phyloP scores from a whole-genome alignment of 2,113 vertebrate species.

The Cairina moschata region DNA sequence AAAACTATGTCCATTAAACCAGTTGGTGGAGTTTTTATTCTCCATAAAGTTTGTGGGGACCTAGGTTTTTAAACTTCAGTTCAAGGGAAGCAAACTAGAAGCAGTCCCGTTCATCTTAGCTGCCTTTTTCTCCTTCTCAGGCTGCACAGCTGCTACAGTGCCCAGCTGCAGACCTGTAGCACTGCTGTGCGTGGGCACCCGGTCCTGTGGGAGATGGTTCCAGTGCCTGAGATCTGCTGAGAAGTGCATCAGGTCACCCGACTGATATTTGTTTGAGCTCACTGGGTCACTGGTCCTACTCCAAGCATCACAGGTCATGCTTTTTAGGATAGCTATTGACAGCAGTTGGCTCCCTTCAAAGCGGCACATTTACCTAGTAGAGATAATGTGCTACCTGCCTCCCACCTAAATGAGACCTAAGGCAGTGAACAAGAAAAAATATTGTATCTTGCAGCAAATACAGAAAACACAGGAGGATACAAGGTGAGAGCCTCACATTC shows the following conservation, averaged over 20 bases:
- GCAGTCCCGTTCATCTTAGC: background rate
- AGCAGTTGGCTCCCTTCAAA: background rate
- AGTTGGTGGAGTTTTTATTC: background rate
- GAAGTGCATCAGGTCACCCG: background rate
- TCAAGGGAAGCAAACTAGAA: background rate
- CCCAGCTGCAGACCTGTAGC: background rate
- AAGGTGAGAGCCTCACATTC: background rate
- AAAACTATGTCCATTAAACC: background rate
- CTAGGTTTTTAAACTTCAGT: background rate
- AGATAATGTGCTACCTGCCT: background rate
- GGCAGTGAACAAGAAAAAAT: background rate
- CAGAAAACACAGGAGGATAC: background rate
- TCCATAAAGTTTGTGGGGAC: background rate
- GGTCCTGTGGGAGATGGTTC: background rate
- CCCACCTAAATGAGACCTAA: background rate
- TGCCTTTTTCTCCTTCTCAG: background rate
- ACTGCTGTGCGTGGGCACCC: background rate
- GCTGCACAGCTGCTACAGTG: background rate
- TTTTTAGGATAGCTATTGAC: background rate
- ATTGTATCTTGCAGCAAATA: background rate
- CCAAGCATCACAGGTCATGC: background rate
- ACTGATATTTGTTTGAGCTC: background rate
- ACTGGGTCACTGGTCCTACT: background rate
- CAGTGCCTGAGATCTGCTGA: background rate
- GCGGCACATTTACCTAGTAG: background rate